Evolutionary conservation across 2,888 invertebrate species (phyloP), one percentile per base, ranked within the genome.

Genomic region (Drosophila barbarae): DNA sequence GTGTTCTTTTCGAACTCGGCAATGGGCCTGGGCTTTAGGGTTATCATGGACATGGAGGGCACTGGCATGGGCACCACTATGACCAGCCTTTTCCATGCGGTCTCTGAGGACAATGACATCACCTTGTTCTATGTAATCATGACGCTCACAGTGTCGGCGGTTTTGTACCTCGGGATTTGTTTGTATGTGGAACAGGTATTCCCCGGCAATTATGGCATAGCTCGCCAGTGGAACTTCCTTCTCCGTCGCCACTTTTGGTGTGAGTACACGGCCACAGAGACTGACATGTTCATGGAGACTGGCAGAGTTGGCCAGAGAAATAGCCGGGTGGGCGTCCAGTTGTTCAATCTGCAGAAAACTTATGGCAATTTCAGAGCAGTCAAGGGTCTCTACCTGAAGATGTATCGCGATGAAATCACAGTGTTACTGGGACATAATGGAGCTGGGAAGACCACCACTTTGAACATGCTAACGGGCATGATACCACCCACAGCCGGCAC

Each of bases 391-490:
- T 92, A 91, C 18, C 77, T 96, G 65, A 94, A 95, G 78, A 94
- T 97, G 91, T 96, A 94, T 86, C 93, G 95, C 80, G 93, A 94
- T 59, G 96, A 97, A 90, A 96, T 96, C 68, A 96, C 96, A 0
- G 95, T 95, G 4, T 85, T 95, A 18, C 89, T 95, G 28, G 95
- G 94, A 1, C 94, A 94, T 39, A 84, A 84, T 54, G 97, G 97
- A 5, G 96, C 97, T 52, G 96, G 97, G 8, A 97, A 97, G 90
- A 96, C 96, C 2, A 97, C 97, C 0, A 96, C 96, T 2, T 95
- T 97, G 91, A 95, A 95, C 0, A 96, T 97, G 93, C 89, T 97
- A 42, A 96, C 96, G 54, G 97, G 93, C 34, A 92, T 94, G 87
- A 89, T 93, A 63, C 90, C 92, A n/a, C 92, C 92, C 6, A 92